These are phyloP conservation scores for Mesembrinibis cayennensis DNA, from an alignment of 2,113 vertebrate species.

Conservation along the genomic window DNA sequence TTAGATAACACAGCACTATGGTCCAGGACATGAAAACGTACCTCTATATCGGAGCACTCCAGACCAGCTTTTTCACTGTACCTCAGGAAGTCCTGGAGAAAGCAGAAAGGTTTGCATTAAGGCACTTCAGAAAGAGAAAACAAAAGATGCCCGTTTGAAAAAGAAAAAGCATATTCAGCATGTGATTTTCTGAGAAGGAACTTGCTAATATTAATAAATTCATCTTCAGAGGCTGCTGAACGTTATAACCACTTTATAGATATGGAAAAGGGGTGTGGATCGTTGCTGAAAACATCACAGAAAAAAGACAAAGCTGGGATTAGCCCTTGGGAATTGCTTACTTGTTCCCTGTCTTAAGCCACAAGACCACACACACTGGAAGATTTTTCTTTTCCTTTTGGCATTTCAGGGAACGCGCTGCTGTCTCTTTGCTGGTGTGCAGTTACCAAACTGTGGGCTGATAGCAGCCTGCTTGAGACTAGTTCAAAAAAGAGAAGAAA, in stretches of 20 bases:
- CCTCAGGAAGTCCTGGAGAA: constrained; percentile 90
- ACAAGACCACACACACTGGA: constrained; percentile 20
- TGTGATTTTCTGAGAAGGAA: background rate
- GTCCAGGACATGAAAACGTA: constrained; percentile 56
- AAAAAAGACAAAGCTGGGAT: background rate
- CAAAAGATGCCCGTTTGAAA: constrained; percentile 1
- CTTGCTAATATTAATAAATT: background rate
- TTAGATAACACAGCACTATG: background rate
- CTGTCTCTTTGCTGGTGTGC: background rate
- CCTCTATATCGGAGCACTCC: constrained; percentile 93
- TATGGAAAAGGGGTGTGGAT: background rate
- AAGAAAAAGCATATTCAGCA: background rate
- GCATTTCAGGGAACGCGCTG: background rate
- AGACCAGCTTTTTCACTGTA: constrained; percentile 92
- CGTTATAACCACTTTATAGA: background rate
- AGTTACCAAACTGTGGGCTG: background rate
- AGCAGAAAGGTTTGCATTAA: constrained; percentile 43
- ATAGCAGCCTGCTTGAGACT: background rate
- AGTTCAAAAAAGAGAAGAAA: background rate
- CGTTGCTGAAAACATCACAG: background rate
- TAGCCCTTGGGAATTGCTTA: background rate
- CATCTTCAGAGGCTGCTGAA: background rate
- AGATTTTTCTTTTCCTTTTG: background rate
- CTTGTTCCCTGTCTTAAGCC: constrained; percentile 4
- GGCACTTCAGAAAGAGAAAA: constrained; percentile 19